phyloP scores from a whole-genome alignment of 2,797 vertebrate species.

The Odontamblyopus rebecca region DNA sequence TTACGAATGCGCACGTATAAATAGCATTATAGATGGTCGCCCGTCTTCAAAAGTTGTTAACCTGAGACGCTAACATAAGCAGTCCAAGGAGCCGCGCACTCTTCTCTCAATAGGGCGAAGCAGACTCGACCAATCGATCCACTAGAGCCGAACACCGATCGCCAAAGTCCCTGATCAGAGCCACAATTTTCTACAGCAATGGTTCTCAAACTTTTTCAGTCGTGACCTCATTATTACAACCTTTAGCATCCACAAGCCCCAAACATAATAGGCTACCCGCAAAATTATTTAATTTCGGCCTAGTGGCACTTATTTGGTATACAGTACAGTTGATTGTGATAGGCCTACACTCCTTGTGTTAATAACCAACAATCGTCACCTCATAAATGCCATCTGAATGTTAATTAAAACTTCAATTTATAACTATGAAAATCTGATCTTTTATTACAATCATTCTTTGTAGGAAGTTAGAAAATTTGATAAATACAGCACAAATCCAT shows the following conservation, averaged over 20 bases:
- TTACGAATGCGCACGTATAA: too few relatives aligned
- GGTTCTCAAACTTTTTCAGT: too few relatives aligned
- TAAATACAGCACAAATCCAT: neutral
- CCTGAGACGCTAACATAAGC: neutral
- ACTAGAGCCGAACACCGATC: neutral
- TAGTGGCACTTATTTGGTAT: too few relatives aligned
- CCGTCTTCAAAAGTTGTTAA: neutral
- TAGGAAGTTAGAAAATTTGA: neutral
- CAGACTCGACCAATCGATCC: constrained; percentile 9
- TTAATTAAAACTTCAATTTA: too few relatives aligned
- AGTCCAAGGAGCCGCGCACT: neutral
- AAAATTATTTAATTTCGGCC: too few relatives aligned
- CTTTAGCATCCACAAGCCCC: too few relatives aligned
- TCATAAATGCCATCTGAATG: neutral
- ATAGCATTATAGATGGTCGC: neutral
- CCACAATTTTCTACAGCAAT: neutral
- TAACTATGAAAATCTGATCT: neutral
- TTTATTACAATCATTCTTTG: neutral
- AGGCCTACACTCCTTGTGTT: too few relatives aligned
- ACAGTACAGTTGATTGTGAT: too few relatives aligned
- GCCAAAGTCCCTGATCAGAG: neutral
- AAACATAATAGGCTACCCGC: too few relatives aligned
- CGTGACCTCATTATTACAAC: too few relatives aligned
- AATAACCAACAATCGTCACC: too few relatives aligned
- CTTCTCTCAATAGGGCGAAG: neutral